Conservation (phyloP, 2,888 invertebrate genomes). For the Lasiommata megera region DNA sequence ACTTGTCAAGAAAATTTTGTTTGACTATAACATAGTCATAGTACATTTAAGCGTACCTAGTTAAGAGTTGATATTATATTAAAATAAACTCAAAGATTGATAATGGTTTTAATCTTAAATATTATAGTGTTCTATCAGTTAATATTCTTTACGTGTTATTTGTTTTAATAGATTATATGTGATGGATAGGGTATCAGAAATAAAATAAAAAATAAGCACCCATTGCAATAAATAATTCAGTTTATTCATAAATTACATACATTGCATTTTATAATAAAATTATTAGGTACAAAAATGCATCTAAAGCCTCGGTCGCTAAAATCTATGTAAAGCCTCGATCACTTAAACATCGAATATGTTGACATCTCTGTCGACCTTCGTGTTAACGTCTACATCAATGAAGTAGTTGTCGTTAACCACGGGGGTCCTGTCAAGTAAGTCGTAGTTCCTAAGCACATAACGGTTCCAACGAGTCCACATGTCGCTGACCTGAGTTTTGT, state of each 20-base stretch:
- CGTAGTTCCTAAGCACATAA: constrained; percentile 61
- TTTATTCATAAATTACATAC: constrained; percentile 19
- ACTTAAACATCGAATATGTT: constrained; percentile 36
- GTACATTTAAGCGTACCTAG: too few relatives aligned
- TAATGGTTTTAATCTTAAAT: too few relatives aligned
- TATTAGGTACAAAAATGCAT: not conserved
- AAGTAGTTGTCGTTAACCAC: constrained; percentile 48
- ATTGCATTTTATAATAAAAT: not conserved
- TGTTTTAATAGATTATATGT: too few relatives aligned
- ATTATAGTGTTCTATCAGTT: too few relatives aligned
- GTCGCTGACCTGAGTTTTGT: constrained; percentile 75
- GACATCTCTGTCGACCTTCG: constrained; percentile 34
- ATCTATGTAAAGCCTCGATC: not conserved
- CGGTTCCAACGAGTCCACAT: constrained; percentile 69
- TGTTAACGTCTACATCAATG: constrained; percentile 52
- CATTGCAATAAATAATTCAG: constrained; percentile 8
- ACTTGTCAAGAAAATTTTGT: too few relatives aligned
- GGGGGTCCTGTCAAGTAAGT: constrained; percentile 52
- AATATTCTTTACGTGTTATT: too few relatives aligned
- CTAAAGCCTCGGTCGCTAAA: not conserved
- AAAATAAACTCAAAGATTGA: too few relatives aligned
- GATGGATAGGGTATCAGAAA: not conserved
- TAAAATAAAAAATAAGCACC: not conserved
- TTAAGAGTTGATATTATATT: too few relatives aligned
- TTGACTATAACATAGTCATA: too few relatives aligned